Percentiles rank a stretch among this genome's conserved stretches.
phyloP scores from a whole-genome alignment of 2,888 invertebrate species.

The Sminthurinus aureus region DNA sequence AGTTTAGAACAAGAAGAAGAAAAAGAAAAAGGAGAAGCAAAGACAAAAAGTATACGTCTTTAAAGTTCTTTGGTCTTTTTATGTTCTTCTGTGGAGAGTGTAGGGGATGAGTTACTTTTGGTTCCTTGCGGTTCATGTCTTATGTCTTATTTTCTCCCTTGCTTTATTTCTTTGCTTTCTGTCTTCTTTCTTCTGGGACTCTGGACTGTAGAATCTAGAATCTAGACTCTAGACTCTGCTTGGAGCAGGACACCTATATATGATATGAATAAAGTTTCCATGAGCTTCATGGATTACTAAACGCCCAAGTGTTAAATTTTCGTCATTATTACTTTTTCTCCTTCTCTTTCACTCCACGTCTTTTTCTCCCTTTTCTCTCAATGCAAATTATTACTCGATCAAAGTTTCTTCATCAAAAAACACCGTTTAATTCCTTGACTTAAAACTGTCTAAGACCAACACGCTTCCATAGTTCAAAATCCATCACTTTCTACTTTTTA shows the following conservation, averaged over 20 bases:
- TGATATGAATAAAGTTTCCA: background rate
- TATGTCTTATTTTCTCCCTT: too few species aligned
- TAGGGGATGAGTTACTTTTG: too few species aligned
- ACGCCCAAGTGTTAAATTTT: conserved; percentile 31
- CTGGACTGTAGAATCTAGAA: too few species aligned
- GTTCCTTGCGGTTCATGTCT: too few species aligned
- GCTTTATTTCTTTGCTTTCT: too few species aligned
- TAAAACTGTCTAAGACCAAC: conserved; percentile 19
- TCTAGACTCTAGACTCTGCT: too few species aligned
- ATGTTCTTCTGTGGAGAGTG: background rate
- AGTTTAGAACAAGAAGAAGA: conserved; percentile 1
- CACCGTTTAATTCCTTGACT: conserved; percentile 36
- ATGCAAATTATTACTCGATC: conserved; percentile 42
- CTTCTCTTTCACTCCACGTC: background rate
- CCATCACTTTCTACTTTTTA: background rate
- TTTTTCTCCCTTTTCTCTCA: conserved; percentile 2
- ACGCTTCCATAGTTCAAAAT: background rate
- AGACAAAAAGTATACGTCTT: too few species aligned
- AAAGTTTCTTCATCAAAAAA: conserved; percentile 42
- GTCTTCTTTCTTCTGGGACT: too few species aligned
- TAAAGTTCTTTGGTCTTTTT: too few species aligned
- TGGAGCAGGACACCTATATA: background rate
- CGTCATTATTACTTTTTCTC: conserved; percentile 37
- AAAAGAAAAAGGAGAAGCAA: background rate
- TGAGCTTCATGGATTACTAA: conserved; percentile 23